Percentiles rank a stretch among this genome's conserved stretches.
Conservation (phyloP, 2,113 vertebrate genomes). For the Ictalurus furcatus region DNA sequence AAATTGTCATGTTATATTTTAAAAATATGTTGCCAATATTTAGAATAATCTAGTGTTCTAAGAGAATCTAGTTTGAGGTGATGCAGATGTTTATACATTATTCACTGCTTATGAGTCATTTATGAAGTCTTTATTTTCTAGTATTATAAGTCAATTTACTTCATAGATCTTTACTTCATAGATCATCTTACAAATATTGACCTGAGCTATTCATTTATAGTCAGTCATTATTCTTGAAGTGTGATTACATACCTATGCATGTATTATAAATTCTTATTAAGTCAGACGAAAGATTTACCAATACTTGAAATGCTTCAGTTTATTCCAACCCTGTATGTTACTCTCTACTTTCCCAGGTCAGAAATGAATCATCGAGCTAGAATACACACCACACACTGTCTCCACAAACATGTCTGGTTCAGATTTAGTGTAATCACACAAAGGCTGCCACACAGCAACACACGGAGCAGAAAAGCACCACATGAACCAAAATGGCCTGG, state of each 20-base stretch:
- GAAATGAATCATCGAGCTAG: slow-evolving; percentile 20
- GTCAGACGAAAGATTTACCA: background rate
- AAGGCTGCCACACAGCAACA: slow-evolving; percentile 11
- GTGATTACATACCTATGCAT: background rate
- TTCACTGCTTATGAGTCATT: slow-evolving; percentile 22
- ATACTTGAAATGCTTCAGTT: background rate
- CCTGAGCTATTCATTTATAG: background rate
- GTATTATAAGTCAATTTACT: background rate
- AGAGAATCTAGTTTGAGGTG: background rate
- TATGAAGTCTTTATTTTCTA: background rate
- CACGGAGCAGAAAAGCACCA: slow-evolving; percentile 23
- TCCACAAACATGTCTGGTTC: slow-evolving; percentile 16
- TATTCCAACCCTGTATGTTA: slow-evolving; percentile 1
- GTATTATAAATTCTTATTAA: background rate
- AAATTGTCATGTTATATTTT: slow-evolving; percentile 2
- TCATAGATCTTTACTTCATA: background rate
- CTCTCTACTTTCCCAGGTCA: background rate
- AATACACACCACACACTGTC: slow-evolving; percentile 18
- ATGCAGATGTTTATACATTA: slow-evolving; percentile 12
- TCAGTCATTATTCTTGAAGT: too few relatives aligned
- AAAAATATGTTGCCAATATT: background rate
- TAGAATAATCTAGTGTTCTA: background rate
- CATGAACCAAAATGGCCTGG: background rate
- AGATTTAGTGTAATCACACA: slow-evolving; percentile 16
- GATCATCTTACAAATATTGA: background rate